Percentiles rank a stretch among this genome's conserved stretches.
phyloP scores from a whole-genome alignment of 1,140 invertebrate species.

The Drosophila aff. region DNA sequence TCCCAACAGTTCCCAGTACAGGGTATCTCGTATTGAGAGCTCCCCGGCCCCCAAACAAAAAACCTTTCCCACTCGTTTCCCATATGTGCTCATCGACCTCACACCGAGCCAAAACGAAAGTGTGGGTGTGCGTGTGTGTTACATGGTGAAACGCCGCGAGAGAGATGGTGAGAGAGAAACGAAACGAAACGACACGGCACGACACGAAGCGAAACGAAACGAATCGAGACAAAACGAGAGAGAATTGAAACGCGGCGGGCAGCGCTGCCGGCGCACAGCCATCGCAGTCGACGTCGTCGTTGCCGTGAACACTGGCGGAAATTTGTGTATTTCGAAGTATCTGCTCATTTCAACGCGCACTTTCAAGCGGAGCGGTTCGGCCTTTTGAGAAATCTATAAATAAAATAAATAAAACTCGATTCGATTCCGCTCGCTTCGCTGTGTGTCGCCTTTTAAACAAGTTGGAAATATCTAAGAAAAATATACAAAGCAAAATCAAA shows the following conservation, averaged over 20 bases:
- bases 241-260: slow-evolving; percentile 64
- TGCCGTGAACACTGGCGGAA: slow-evolving; percentile 20
- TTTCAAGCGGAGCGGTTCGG: slow-evolving; percentile 51
- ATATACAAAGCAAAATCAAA: slow-evolving; percentile 42
- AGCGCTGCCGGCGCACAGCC: slow-evolving; percentile 53
- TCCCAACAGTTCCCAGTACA: neutral
- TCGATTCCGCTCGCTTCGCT: slow-evolving; percentile 13
- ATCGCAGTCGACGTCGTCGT: slow-evolving; percentile 14
- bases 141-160: slow-evolving; percentile 29
- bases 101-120: slow-evolving; percentile 58
- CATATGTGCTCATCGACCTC: slow-evolving; percentile 71
- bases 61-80: slow-evolving; percentile 20
- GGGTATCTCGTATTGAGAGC: slow-evolving; percentile 16
- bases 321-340: slow-evolving; percentile 49
- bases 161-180: slow-evolving; percentile 28
- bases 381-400: slow-evolving; percentile 1
- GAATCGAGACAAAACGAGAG: slow-evolving; percentile 41
- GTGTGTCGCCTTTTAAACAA: slow-evolving; percentile 13
- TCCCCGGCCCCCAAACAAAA: neutral
- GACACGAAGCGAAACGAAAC: neutral
- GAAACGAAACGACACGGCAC: slow-evolving; percentile 35
- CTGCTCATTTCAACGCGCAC: slow-evolving; percentile 71
- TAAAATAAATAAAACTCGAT: slow-evolving; percentile 11
- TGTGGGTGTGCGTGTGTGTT: slow-evolving; percentile 72
- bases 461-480: slow-evolving; percentile 46